These are phyloP conservation scores for Rhodeus uyekii DNA, from an alignment of 2,797 vertebrate species.

Conservation along the genomic window DNA sequence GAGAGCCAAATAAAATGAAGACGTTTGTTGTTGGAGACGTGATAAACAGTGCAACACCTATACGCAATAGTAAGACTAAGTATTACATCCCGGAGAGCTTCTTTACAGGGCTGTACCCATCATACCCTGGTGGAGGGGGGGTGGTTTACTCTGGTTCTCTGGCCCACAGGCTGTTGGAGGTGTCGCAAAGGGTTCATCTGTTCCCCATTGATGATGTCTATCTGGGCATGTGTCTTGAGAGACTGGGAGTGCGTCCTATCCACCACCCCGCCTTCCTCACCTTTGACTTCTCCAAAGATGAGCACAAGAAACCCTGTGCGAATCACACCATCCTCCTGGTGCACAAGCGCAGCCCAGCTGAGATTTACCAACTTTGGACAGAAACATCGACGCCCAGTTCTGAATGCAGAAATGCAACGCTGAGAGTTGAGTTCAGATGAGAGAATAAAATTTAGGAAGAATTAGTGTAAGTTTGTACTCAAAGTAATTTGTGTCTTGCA, in stretches of 20 bases:
- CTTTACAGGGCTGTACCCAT: slow-evolving; percentile 73
- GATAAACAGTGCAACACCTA: slow-evolving; percentile 60
- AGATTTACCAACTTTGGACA: slow-evolving; percentile 67
- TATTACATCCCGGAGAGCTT: slow-evolving; percentile 75
- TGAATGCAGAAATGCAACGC: slow-evolving; percentile 59
- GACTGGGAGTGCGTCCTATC: slow-evolving; percentile 59
- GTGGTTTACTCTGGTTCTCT: slow-evolving; percentile 77
- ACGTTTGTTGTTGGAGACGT: slow-evolving; percentile 74
- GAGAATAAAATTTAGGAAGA: too few relatives aligned
- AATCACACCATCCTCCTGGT: slow-evolving; percentile 73
- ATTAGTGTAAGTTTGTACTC: too few relatives aligned
- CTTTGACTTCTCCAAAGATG: slow-evolving; percentile 67
- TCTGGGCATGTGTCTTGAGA: slow-evolving; percentile 76
- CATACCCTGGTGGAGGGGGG: slow-evolving; percentile 75
- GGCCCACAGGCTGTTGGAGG: slow-evolving; percentile 60
- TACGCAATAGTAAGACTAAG: slow-evolving; percentile 57
- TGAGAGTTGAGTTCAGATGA: slow-evolving; percentile 58
- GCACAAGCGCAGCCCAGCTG: slow-evolving; percentile 69
- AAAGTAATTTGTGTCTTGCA: too few relatives aligned
- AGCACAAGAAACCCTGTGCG: slow-evolving; percentile 59
- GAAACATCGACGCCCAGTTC: slow-evolving; percentile 40
- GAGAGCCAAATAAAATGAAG: slow-evolving; percentile 12
- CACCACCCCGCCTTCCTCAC: slow-evolving; percentile 76
- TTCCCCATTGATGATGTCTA: slow-evolving; percentile 81
- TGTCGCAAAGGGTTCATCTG: slow-evolving; percentile 75